Evolutionary conservation across 2,888 invertebrate genomes (phyloP).

Genomic region (Polyommatus icarus): DNA sequence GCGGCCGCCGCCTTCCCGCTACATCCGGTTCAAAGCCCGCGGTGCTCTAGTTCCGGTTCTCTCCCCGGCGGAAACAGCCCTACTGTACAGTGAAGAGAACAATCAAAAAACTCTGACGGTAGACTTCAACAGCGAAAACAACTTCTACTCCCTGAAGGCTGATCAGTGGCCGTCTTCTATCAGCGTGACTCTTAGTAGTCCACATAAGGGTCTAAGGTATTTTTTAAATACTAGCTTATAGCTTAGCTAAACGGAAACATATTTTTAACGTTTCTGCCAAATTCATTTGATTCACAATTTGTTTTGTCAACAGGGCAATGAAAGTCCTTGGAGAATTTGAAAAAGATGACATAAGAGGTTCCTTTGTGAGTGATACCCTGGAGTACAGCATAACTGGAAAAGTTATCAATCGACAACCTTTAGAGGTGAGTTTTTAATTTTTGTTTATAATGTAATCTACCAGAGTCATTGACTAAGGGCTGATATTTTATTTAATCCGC

Average conservation of each 20-base stretch:
- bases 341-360: slow-evolving; percentile 62
- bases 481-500: too few species aligned
- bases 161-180: slow-evolving; percentile 56
- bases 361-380: slow-evolving; percentile 60
- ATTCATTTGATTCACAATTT: neutral
- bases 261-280: too few species aligned
- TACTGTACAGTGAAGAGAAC: slow-evolving; percentile 56
- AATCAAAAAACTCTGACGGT: slow-evolving; percentile 51
- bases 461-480: too few species aligned
- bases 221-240: slow-evolving; percentile 17
- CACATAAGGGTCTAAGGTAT: slow-evolving; percentile 66
- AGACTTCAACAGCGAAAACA: slow-evolving; percentile 56
- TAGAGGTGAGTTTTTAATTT: slow-evolving; percentile 55
- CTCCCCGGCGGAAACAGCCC: slow-evolving; percentile 55
- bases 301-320: slow-evolving; percentile 56
- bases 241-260: too few species aligned
- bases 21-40: slow-evolving; percentile 69
- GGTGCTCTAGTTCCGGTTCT: slow-evolving; percentile 63
- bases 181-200: slow-evolving; percentile 61
- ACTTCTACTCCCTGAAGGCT: slow-evolving; percentile 64
- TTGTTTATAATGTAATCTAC: too few species aligned
- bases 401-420: slow-evolving; percentile 59
- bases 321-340: slow-evolving; percentile 68
- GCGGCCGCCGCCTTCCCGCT: slow-evolving; percentile 65
- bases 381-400: slow-evolving; percentile 69